Evolutionary conservation across 2,888 invertebrate species (phyloP), one percentile per base, ranked within the genome.

Genomic region (Ophion ellenae): DNA sequence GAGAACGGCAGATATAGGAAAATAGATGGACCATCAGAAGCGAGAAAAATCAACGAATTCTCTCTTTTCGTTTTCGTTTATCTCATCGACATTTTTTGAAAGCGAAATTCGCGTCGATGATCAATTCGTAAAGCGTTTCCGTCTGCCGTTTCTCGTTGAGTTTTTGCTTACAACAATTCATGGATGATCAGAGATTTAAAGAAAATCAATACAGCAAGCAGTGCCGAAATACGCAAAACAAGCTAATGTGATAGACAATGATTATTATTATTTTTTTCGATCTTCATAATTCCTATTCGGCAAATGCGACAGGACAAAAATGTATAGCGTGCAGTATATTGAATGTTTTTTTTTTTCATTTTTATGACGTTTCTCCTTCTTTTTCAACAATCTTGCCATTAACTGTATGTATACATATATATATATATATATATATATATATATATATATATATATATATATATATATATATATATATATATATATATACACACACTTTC

Each of bases 1-100:
- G 85, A 80, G 87, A 89, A 87, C 86, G 88, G 84, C 83, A 88
- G 84, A 74, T 86, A 82, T 86, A 86, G 75, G 81, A 87, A 84
- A 84, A 78, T 80, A 73, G 81, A 83, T 17, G 53, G 45, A 53
- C 53, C 17, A 11, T 61, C 53, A 36, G 28, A 61, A 66, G 57
- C 61, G 77, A 75, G 59, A 64, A 71, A n/a, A 77, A 64, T 75
- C 6, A 69, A 74, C 81, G 14, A 24, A 77, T 36, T 47, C 75
- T 73, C 69, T 70, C 24, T 66, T 61, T 78, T 77, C 70, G 24
- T 66, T 80, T 24, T 57, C 73, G 57, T 24, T 80, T 77, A 59
- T 78, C 63, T 64, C 63, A 63, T 69, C 78, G 53, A 70, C 28
- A 53, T 81, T 28, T 75, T 70, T 63, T 75, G 5, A 61, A 45